Evolutionary conservation across 2,888 invertebrate species (phyloP), one percentile per base, ranked within the genome.

Genomic region (Caenorhabditis virilis): DNA sequence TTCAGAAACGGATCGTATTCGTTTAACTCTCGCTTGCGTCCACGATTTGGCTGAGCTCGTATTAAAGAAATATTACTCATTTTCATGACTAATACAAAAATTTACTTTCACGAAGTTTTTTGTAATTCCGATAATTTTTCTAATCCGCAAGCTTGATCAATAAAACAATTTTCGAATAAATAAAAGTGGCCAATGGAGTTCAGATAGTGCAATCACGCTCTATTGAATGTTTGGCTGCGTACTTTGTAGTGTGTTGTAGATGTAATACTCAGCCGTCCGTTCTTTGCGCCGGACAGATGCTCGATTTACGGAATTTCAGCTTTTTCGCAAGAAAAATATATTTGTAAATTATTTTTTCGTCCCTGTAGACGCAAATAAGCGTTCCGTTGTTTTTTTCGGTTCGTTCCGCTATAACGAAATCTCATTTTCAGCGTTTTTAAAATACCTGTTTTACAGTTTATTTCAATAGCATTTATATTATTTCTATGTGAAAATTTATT

Each of bases 161-260:
- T 20, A 38, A 25, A 42, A 25, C 13, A 41, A 22, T 41, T 42
- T 23, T 25, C 11, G 15, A 2, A 22, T 22, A 23, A n/a, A n/a
- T n/a, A n/a, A n/a, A n/a, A n/a, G n/a, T n/a, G n/a, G n/a, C n/a
- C n/a, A n/a, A n/a, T n/a, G n/a, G n/a, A n/a, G n/a, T n/a, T n/a
- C n/a, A n/a, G n/a, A n/a, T n/a, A n/a, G n/a, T n/a, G 61, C 33
- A 45, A 39, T 25, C 33, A 35, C 42, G 64, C 64, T 56, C 64
- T 23, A 30, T 15, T 18, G 52, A 16, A 55, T 5, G 47, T 27
- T 59, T 59, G 26, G 55, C 47, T 64, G 64, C 64, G 59, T 64
- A 64, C 23, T 11, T 64, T 9, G 11, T 9, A 45, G 35, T 48
- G 42, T 50, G 54, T 15, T 25, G 25, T 47, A 58, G 35, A 43